Percentiles rank a stretch among this genome's conserved stretches.
Conservation (phyloP, 1,140 invertebrate species). For the Trichoplusia ni region DNA sequence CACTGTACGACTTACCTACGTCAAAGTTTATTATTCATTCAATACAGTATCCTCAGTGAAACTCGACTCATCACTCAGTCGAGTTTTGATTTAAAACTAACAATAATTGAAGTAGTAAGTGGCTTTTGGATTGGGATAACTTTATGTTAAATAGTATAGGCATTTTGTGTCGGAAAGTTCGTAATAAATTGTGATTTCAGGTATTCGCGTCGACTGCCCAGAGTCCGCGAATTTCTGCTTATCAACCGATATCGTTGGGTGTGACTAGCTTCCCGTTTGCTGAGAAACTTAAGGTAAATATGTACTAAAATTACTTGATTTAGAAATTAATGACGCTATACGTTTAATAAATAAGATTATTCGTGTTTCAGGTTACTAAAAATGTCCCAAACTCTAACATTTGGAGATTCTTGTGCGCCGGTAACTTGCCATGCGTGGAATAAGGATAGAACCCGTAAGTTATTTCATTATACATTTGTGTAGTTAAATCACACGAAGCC, state of each 20-base stretch:
- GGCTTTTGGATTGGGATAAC: too few relatives aligned
- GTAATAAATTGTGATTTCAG: conserved; percentile 28
- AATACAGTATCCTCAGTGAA: too few relatives aligned
- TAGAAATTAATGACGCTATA: too few relatives aligned
- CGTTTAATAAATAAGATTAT: neutral
- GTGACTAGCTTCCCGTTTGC: conserved; percentile 13
- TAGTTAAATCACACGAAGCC: too few relatives aligned
- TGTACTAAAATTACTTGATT: neutral
- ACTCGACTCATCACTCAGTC: too few relatives aligned
- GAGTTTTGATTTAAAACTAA: too few relatives aligned
- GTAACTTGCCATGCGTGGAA: conserved; percentile 99
- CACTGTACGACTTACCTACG: too few relatives aligned
- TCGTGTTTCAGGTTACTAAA: conserved; percentile 48
- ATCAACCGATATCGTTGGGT: conserved; percentile 25
- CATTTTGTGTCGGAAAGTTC: too few relatives aligned
- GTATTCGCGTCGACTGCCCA: conserved; percentile 94
- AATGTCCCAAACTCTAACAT: conserved; percentile 94
- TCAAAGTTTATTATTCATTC: too few relatives aligned
- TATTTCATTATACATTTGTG: conserved; percentile 23
- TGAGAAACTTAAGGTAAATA: conserved; percentile 27
- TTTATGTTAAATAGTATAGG: too few relatives aligned
- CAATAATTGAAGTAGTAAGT: too few relatives aligned
- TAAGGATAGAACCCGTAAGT: conserved; percentile 94
- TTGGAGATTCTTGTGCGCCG: conserved; percentile 92
- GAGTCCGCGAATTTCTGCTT: conserved; percentile 90